These are phyloP conservation scores for Loripinus fragilis DNA, from an alignment of 2,888 invertebrate genomes.

Conservation along the genomic window DNA sequence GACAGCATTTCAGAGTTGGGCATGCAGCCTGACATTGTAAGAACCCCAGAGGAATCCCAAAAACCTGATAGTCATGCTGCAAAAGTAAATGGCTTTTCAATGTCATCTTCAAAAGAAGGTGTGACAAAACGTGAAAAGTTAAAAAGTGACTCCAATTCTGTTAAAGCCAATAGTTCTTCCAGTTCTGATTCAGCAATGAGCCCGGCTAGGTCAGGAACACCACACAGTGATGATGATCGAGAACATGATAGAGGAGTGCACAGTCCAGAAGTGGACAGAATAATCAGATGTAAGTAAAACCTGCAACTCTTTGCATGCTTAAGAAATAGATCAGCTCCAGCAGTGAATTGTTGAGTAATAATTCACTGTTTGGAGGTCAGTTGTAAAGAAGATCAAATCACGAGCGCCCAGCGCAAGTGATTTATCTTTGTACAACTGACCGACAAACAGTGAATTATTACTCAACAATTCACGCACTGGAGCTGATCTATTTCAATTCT, in stretches of 20 bases:
- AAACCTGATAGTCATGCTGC: conserved; percentile 2
- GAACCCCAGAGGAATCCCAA: background rate
- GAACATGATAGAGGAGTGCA: conserved; percentile 22
- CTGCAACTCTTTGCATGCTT: background rate
- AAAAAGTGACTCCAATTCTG: background rate
- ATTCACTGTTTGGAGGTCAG: too few relatives aligned
- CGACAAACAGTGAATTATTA: too few relatives aligned
- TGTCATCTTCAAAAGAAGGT: background rate
- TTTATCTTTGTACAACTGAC: too few relatives aligned
- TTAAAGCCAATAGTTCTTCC: conserved; percentile 5
- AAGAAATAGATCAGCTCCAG: too few relatives aligned
- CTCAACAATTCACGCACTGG: too few relatives aligned
- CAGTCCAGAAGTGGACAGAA: conserved; percentile 47
- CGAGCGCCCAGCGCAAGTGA: too few relatives aligned
- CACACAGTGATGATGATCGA: conserved; percentile 8
- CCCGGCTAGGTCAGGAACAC: conserved; percentile 4
- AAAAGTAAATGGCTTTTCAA: conserved; percentile 20
- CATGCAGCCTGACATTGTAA: background rate
- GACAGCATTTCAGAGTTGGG: background rate
- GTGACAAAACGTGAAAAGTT: background rate
- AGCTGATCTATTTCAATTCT: too few relatives aligned
- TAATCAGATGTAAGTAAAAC: conserved; percentile 53
- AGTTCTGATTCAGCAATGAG: conserved; percentile 21
- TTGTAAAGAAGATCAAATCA: too few relatives aligned
- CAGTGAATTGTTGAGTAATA: too few relatives aligned